phyloP scores from a whole-genome alignment of 2,888 invertebrate genomes.

The Leistus spinibarbis region DNA sequence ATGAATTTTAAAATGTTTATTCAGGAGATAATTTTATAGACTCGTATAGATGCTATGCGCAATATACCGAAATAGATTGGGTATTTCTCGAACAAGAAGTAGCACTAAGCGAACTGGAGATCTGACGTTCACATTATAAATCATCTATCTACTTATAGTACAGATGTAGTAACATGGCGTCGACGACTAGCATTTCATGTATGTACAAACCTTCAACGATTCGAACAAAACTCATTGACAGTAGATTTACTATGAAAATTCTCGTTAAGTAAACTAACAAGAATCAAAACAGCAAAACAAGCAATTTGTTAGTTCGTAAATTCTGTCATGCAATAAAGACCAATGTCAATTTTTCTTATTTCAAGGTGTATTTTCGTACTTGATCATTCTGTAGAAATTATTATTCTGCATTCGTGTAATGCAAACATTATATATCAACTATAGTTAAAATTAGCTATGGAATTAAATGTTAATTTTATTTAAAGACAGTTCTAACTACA shows the following conservation, averaged over 20 bases:
- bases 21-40: conserved; percentile 34
- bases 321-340: neutral
- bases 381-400: no score
- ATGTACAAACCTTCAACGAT: neutral
- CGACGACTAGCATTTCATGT: neutral
- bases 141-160: neutral
- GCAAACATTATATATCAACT: no score
- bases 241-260: neutral
- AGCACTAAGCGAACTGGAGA: conserved; percentile 15
- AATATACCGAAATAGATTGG: conserved; percentile 30
- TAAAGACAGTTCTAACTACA: no score
- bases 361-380: no score
- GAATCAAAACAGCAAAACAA: neutral
- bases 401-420: no score
- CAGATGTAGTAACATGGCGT: neutral
- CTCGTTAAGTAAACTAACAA: neutral
- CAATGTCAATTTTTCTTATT: neutral
- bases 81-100: conserved; percentile 9
- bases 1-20: conserved; percentile 23
- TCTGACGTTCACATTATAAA: conserved; percentile 17
- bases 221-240: no score
- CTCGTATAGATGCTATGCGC: conserved; percentile 27
- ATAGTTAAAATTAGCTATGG: no score
- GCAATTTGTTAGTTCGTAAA: neutral
- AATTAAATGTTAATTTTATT: no score